These are phyloP conservation scores for Diogma glabrata DNA, from an alignment of 2,888 invertebrate genomes.

Conservation along the genomic window DNA sequence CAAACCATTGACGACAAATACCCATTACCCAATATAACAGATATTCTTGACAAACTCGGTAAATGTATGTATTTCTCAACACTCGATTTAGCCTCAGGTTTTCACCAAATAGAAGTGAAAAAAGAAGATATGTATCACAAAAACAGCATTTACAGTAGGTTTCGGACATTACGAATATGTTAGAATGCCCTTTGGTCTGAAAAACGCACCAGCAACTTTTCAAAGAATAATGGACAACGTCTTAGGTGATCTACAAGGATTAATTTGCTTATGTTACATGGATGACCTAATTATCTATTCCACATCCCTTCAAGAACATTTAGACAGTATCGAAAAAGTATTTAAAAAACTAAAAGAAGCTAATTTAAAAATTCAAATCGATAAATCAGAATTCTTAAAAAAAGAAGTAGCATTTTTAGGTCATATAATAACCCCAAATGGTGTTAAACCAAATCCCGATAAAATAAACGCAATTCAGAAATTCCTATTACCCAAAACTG, in stretches of 20 bases:
- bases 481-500: background rate
- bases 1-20: too few species aligned
- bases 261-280: too few species aligned
- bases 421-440: background rate
- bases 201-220: constrained; percentile 19
- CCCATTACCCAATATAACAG: too few species aligned
- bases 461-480: background rate
- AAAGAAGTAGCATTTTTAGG: background rate
- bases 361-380: background rate
- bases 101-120: constrained; percentile 22
- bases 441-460: background rate
- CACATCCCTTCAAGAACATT: constrained; percentile 23
- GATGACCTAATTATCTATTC: constrained; percentile 22
- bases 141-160: constrained; percentile 9
- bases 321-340: constrained; percentile 18
- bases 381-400: background rate
- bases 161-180: constrained; percentile 13
- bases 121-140: constrained; percentile 7
- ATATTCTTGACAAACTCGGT: too few species aligned
- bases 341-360: background rate
- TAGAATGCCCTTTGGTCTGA: background rate
- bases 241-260: too few species aligned
- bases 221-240: too few species aligned
- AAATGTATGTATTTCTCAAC: too few species aligned
- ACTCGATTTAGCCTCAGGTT: constrained; percentile 22